phyloP scores from a whole-genome alignment of 1,140 invertebrate genomes.

The Orius laevigatus region DNA sequence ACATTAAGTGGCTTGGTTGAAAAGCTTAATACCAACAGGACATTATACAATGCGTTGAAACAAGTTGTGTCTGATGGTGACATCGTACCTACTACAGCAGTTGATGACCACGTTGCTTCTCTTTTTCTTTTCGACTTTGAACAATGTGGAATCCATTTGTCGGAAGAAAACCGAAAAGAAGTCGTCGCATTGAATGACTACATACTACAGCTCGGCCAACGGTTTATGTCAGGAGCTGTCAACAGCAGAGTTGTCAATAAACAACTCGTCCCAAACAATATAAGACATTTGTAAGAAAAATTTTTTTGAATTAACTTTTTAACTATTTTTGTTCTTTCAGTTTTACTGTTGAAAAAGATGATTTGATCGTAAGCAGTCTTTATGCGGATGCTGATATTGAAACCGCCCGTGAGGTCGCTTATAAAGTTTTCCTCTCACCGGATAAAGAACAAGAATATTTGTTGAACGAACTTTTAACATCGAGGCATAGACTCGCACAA shows the following conservation, averaged over 20 bases:
- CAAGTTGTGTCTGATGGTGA: slow-evolving; percentile 55
- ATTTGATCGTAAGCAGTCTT: slow-evolving; percentile 57
- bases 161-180: slow-evolving; percentile 49
- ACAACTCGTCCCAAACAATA: slow-evolving; percentile 45
- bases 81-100: slow-evolving; percentile 40
- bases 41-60: slow-evolving; percentile 60
- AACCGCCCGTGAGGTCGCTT: slow-evolving; percentile 70
- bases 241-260: slow-evolving; percentile 45
- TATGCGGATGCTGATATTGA: slow-evolving; percentile 67
- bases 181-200: slow-evolving; percentile 75
- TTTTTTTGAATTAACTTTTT: not conserved
- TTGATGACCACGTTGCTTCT: slow-evolving; percentile 71
- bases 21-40: slow-evolving; percentile 81
- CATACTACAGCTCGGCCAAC: slow-evolving; percentile 64
- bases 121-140: slow-evolving; percentile 94
- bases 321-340: slow-evolving; percentile 30
- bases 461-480: slow-evolving; percentile 50
- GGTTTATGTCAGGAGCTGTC: slow-evolving; percentile 63
- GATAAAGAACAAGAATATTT: slow-evolving; percentile 59
- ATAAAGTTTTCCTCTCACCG: slow-evolving; percentile 69
- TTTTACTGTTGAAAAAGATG: slow-evolving; percentile 53
- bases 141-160: slow-evolving; percentile 86
- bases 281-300: slow-evolving; percentile 53
- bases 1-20: slow-evolving; percentile 80
- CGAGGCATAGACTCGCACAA: slow-evolving; percentile 58